Conservation (phyloP, 2,113 vertebrate genomes). For the Bubo bubo region DNA sequence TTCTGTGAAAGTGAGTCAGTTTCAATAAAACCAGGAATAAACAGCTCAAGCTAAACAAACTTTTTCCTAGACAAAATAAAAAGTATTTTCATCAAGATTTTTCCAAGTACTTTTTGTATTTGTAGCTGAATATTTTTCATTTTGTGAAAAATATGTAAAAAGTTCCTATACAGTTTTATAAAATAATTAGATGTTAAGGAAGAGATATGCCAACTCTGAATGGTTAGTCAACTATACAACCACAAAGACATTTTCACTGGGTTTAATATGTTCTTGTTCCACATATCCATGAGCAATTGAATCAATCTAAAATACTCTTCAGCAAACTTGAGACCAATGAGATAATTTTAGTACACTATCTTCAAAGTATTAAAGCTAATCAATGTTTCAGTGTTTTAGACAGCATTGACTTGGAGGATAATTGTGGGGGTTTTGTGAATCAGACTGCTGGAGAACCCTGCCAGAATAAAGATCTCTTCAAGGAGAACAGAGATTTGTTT, state of each 20-base stretch:
- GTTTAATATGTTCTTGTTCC: background rate
- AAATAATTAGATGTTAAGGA: background rate
- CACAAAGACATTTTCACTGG: background rate
- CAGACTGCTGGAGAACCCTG: background rate
- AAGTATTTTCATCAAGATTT: background rate
- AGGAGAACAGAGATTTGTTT: background rate
- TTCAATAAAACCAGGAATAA: background rate
- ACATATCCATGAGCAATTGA: background rate
- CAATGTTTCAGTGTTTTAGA: background rate
- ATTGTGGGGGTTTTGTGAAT: background rate
- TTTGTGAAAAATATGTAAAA: background rate
- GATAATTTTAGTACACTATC: background rate
- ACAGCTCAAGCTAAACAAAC: background rate
- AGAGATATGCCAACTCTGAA: background rate
- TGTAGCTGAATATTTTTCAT: background rate
- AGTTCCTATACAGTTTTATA: background rate
- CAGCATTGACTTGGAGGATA: background rate
- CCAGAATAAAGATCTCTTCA: background rate
- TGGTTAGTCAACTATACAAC: background rate
- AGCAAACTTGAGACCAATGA: background rate
- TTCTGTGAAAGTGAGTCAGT: rapidly evolving
- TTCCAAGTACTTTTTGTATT: background rate
- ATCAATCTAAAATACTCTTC: background rate
- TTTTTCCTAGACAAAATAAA: background rate
- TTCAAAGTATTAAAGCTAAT: background rate